Evolutionary conservation across 2,888 invertebrate species (phyloP), one percentile per base, ranked within the genome.

Genomic region (Gymnosoma rotundatum): DNA sequence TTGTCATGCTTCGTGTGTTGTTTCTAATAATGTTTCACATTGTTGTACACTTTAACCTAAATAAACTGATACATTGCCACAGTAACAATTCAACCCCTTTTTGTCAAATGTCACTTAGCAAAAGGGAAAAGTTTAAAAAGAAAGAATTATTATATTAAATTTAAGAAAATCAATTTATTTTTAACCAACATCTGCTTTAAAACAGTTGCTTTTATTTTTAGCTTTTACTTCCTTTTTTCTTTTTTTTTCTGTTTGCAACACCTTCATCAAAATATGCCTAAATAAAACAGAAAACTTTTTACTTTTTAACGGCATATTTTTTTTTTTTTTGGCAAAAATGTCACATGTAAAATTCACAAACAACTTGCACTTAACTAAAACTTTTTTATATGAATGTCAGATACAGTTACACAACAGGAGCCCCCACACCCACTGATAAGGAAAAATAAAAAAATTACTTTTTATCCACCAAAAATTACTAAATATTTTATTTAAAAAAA

Each of bases 1-100:
- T 72, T 81, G 78, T 80, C 73, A 80, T 80, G 79, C 79, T 80
- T 73, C 67, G 67, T 74, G 54, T 74, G 73, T 61, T 74, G 54
- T 50, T 73, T 54, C 58, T 74, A 80, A 80, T 80, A 73, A 73
- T 42, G 58, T 66, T 58, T 38, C 50, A 73, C 72, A 66, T 64
- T 72, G 73, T 45, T 60, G 42, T 73, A 50, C 58, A 32, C 73
- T 79, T 73, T 79, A 78, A 78, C 69, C 78, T 21, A 63, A 78
- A 78, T 70, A 70, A 70, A 70, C 52, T 70, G 69, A 54, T 70
- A 45, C 52, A 45, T n/a, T 66, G 56, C n/a, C 20, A 72, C 12
- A 73, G 38, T 10, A 69, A 32, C 42, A 25, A 52, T 52, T 12
- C 60, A 45, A 45, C 42, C 69, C 69, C 52, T 54, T 54, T 78